These are phyloP conservation scores for Microcebus jonahi DNA, from an alignment of 2,113 vertebrate genomes.

Conservation along the genomic window DNA sequence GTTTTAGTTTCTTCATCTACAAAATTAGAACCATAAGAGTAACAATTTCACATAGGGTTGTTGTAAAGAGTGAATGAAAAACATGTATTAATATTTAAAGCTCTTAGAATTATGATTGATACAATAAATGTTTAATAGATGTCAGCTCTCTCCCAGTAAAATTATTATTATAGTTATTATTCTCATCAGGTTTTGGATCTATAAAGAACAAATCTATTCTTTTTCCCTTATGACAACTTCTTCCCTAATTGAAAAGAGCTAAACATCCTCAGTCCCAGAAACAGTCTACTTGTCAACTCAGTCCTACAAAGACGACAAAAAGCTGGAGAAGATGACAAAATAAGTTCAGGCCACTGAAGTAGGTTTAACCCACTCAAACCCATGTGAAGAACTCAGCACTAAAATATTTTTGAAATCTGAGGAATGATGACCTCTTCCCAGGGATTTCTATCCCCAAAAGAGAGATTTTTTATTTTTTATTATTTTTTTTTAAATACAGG, in stretches of 20 bases:
- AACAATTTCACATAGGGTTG: background rate
- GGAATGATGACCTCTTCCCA: background rate
- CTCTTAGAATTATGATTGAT: background rate
- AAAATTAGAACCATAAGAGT: background rate
- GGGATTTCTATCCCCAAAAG: background rate
- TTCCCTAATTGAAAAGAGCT: constrained; percentile 25
- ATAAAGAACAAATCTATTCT: background rate
- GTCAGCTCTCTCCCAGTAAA: background rate
- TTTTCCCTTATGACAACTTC: background rate
- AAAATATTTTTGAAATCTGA: constrained; percentile 45
- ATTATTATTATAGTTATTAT: background rate
- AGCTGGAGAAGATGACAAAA: background rate
- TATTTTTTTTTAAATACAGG: no score
- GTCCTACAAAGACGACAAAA: background rate
- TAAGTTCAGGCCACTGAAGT: background rate
- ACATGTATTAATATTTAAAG: background rate
- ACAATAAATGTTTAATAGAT: background rate
- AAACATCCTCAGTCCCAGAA: background rate
- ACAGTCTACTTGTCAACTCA: background rate
- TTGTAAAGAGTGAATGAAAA: background rate
- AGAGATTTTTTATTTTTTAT: background rate
- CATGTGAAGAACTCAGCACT: constrained; percentile 6
- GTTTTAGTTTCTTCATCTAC: background rate
- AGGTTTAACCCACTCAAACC: background rate
- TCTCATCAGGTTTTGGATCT: background rate